Evolutionary conservation across 2,113 vertebrate species (phyloP), one percentile per base, ranked within the genome.

Genomic region (Sinocyclocheilus anshuiensis): DNA sequence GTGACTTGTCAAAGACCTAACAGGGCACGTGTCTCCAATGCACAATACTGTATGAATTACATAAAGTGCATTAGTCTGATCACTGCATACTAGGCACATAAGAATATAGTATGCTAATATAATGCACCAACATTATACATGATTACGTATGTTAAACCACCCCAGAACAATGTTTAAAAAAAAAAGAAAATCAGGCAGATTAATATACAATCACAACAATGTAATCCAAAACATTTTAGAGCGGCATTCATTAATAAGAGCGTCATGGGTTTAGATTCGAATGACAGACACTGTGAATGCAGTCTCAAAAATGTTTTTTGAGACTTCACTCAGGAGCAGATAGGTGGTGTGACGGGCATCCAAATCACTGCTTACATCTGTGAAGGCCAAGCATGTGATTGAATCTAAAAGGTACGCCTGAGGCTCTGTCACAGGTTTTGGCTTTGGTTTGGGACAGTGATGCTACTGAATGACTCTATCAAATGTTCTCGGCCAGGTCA

Each of bases 331-430:
- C 45, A 12, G 77, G 29, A 78, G 29, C 53, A 77, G 76, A 55
- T 26, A 20, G 39, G 10, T 15, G 53, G 53, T 59, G 77, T 59
- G 77, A 78, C 11, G 6, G 77, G 16, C 29, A 59, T 78, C 29
- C 53, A 39, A 78, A 78, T 78, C 53, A 78, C 10, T 78, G 26
- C 48, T 77, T 33, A 77, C 24, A 22, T 57, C 76, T 77, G 48
- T 55, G 26, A 57, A 77, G 76, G 48, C 26, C 26, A 12, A 77
- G 76, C 48, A 53, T 77, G 26, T 55, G 50, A 77, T 57, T 77
- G 15, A 57, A 77, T 55, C 24, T 33, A 55, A 77, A 77, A 33
- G 48, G 26, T 77, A 53, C 0, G 76, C 76, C n/a, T 77, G n/a
- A 29, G 76, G 76, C 48, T 26, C 24, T 77, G 76, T 77, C 50